Percentiles rank a stretch among this genome's conserved stretches.
These are phyloP conservation scores for Dasypolia templi DNA, from an alignment of 2,888 invertebrate genomes.

Conservation along the genomic window DNA sequence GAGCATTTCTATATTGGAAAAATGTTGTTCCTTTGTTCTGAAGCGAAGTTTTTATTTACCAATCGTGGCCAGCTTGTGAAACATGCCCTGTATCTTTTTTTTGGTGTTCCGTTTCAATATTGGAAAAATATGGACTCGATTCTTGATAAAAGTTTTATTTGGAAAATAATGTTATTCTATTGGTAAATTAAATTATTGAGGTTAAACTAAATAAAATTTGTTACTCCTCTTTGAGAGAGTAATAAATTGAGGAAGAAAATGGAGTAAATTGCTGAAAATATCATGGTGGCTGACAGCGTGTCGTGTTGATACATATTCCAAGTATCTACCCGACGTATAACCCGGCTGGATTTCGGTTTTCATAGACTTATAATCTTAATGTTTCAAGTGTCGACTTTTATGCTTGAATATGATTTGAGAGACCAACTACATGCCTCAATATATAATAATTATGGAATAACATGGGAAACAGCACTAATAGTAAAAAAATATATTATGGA, in stretches of 20 bases:
- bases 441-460: too few relatives aligned
- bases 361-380: too few relatives aligned
- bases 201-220: too few relatives aligned
- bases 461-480: too few relatives aligned
- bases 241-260: background rate
- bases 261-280: too few relatives aligned
- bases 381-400: too few relatives aligned
- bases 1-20: conserved; percentile 44
- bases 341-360: too few relatives aligned
- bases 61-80: conserved; percentile 15
- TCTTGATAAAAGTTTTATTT: background rate
- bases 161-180: background rate
- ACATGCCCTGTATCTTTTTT: background rate
- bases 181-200: background rate
- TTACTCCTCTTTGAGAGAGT: background rate
- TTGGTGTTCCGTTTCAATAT: conserved; percentile 6
- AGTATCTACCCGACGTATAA: conserved; percentile 2
- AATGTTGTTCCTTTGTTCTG: conserved; percentile 13
- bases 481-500: too few relatives aligned
- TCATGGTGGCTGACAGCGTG: too few relatives aligned
- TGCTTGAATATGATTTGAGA: too few relatives aligned
- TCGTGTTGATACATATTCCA: background rate
- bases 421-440: too few relatives aligned
- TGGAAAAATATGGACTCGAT: background rate
- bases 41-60: conserved; percentile 15